A percentile compares a stretch with the other conserved stretches of the same genome.
These are phyloP conservation scores for Ptychobarbus kaznakovi DNA, from an alignment of 2,797 vertebrate genomes.

Conservation along the genomic window DNA sequence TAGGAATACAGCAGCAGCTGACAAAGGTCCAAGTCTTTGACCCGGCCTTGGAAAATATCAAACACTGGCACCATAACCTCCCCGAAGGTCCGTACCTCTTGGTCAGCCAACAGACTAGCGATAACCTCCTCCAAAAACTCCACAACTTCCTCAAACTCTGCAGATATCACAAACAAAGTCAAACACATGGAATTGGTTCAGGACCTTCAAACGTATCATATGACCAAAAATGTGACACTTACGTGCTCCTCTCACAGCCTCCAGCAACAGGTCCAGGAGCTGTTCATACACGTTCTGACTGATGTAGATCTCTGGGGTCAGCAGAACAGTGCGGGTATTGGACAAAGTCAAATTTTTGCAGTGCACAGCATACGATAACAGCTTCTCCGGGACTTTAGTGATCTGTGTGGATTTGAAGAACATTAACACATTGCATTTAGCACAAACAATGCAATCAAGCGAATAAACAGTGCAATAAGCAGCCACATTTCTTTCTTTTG, in stretches of 20 bases:
- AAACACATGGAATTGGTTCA: not conserved
- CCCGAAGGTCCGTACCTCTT: constrained; percentile 93
- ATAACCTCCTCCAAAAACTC: constrained; percentile 95
- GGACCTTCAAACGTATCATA: not conserved
- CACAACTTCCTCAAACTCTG: constrained; percentile 89
- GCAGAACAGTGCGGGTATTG: constrained; percentile 89
- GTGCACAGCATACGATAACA: constrained; percentile 88
- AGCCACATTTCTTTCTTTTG: not conserved
- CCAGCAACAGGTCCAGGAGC: constrained; percentile 92
- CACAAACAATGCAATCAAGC: not conserved
- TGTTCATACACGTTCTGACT: constrained; percentile 93
- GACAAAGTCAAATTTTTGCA: constrained; percentile 92
- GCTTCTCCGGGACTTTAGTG: constrained; percentile 96
- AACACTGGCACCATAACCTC: constrained; percentile 94
- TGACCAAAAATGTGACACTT: constrained; percentile 68
- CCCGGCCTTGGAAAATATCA: constrained; percentile 86
- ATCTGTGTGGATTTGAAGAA: constrained; percentile 76
- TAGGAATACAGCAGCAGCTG: constrained; percentile 90
- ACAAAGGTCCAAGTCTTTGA: constrained; percentile 94
- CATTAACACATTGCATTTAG: not conserved
- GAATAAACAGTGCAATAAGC: not conserved
- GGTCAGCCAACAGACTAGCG: constrained; percentile 83
- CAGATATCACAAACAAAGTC: constrained; percentile 25
- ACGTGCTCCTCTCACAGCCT: constrained; percentile 86
- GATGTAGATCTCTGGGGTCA: constrained; percentile 95